Percentiles rank a stretch among this genome's conserved stretches.
These are phyloP conservation scores for Monopis laevigella DNA, from an alignment of 2,888 invertebrate species.

Conservation along the genomic window DNA sequence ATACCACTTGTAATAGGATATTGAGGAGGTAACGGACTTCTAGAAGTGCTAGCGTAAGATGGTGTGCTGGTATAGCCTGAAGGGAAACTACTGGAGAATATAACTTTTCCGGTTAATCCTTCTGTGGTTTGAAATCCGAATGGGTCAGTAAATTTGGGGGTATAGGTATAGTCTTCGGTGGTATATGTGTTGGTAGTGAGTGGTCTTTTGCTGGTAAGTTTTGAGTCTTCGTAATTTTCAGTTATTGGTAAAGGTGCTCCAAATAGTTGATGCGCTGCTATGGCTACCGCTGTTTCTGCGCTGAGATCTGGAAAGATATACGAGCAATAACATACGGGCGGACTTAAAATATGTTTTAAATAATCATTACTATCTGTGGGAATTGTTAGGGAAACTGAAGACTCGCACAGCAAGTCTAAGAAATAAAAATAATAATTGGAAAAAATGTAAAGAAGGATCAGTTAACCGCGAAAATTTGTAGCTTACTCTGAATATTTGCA, in stretches of 20 bases:
- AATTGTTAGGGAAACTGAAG: too few species aligned
- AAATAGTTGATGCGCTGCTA: constrained; percentile 56
- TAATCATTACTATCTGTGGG: too few species aligned
- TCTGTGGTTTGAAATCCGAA: constrained; percentile 3
- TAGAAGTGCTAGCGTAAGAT: constrained; percentile 9
- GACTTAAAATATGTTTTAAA: too few species aligned
- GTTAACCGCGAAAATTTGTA: too few species aligned
- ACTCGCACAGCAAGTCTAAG: too few species aligned
- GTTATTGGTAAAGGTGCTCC: constrained; percentile 51
- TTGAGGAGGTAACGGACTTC: constrained; percentile 3
- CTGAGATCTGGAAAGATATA: constrained; percentile 35
- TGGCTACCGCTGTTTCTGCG: constrained; percentile 53
- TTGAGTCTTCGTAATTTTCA: constrained; percentile 32
- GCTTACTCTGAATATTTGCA: too few species aligned
- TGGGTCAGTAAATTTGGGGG: constrained; percentile 31
- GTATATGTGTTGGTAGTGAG: constrained; percentile 29
- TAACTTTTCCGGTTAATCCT: neutral
- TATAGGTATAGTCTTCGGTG: constrained; percentile 35
- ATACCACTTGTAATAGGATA: neutral
- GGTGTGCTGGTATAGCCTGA: constrained; percentile 11
- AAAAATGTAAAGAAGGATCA: too few species aligned
- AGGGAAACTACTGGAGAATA: neutral
- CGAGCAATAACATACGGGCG: too few species aligned
- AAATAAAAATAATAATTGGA: too few species aligned
- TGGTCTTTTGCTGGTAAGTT: constrained; percentile 28